These are phyloP conservation scores for Patella ulyssiponensis DNA, from an alignment of 2,888 invertebrate genomes.

Conservation along the genomic window DNA sequence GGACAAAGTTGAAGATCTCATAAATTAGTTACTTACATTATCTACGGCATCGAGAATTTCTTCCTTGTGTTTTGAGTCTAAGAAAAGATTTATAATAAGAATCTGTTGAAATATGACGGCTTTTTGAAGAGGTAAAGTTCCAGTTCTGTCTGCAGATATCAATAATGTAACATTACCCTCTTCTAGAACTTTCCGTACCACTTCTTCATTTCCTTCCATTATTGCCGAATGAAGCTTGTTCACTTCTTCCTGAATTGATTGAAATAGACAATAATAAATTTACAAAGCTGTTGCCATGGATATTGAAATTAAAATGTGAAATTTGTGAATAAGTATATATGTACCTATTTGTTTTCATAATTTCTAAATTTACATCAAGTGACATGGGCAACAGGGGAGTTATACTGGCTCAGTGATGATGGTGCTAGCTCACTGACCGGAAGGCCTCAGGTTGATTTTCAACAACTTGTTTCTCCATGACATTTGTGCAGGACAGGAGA, in stretches of 20 bases:
- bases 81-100: conserved; percentile 45
- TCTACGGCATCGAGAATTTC: conserved; percentile 45
- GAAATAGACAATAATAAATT: no score
- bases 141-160: conserved; percentile 48
- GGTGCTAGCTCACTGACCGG: no score
- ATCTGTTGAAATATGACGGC: conserved; percentile 53
- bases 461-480: no score
- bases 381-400: not conserved
- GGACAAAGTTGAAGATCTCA: no score
- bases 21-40: conserved; percentile 40
- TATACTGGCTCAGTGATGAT: not conserved
- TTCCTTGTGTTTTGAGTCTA: conserved; percentile 35
- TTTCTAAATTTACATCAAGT: not conserved
- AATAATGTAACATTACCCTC: conserved; percentile 37
- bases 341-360: not conserved
- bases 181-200: conserved; percentile 42
- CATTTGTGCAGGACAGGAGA: no score
- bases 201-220: conserved; percentile 43
- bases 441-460: no score
- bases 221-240: conserved; percentile 45
- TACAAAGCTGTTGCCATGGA: no score
- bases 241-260: conserved; percentile 38
- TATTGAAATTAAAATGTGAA: not conserved
- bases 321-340: no score
- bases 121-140: conserved; percentile 54